Evolutionary conservation across 2,888 invertebrate species (phyloP), one percentile per base, ranked within the genome.

Genomic region (Amiota minor): DNA sequence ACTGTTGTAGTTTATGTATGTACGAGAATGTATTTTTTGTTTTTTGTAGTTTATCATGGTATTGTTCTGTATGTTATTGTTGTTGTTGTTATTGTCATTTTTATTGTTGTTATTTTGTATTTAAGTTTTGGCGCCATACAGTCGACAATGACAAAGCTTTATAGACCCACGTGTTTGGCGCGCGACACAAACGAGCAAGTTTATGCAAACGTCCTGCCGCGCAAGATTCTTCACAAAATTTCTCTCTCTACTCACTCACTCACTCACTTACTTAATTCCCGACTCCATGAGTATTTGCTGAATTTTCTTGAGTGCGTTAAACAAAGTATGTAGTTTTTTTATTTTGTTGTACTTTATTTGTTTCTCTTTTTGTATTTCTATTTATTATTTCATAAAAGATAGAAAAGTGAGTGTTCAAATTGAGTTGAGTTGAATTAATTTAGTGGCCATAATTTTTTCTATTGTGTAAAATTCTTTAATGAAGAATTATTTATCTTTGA

Each of bases 111-210:
- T 56, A 56, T 56, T 20, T 12, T n/a, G 59, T 59, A 59, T 59
- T 59, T 59, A 59, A 78, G 72, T 72, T 75, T 72, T 81, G 81
- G 81, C 81, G 81, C 83, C 81, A 83, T 62, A 71, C 73, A 76
- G 81, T 70, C 83, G 83, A 75, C 82, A 47, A 62, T 67, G 78
- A 59, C 73, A 35, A 78, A 20, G 64, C 23, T 53, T 23, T 49
- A 71, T 49, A 62, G 50, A 71, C 71, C 55, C 64, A 64, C 71
- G 49, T 71, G 62, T 62, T 50, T 62, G 53, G 71, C 50, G 50
- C 61, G 23, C 50, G 70, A 23, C 18, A 53, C 53, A 53, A 53
- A 16, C 16, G 6, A 53, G 4, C 35, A 35, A 35, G 6, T 6
- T 35, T 35, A 35, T 35, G 2, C 35, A 35, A 6, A 18, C 14